Percentiles rank a stretch among this genome's conserved stretches.
Conservation (phyloP, 1,140 invertebrate species). For the Drosophila suzukii region DNA sequence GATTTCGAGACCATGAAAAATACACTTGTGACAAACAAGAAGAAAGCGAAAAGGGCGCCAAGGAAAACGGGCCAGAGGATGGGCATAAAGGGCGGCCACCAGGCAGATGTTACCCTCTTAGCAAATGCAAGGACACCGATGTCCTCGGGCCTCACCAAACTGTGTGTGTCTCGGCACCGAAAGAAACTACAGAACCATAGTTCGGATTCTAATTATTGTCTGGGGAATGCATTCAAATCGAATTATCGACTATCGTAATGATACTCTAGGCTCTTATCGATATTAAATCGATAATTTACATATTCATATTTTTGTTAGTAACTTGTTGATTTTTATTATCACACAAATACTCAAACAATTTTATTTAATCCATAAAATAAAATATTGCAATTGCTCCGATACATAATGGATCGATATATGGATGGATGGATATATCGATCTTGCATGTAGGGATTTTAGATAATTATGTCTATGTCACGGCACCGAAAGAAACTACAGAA, state of each 20-base stretch:
- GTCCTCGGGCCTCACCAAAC: slow-evolving; percentile 22
- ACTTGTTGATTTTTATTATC: too few species aligned
- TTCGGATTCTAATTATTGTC: not conserved
- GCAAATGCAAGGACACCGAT: slow-evolving; percentile 41
- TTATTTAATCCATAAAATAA: too few species aligned
- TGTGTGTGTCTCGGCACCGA: slow-evolving; percentile 10
- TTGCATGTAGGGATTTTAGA: too few species aligned
- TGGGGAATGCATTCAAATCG: not conserved
- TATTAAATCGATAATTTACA: too few species aligned
- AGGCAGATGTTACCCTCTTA: slow-evolving; percentile 46
- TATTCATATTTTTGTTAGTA: too few species aligned
- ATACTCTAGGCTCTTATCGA: too few species aligned
- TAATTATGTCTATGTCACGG: slow-evolving; percentile 1
- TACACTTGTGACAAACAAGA: slow-evolving; percentile 19
- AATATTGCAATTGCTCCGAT: too few species aligned
- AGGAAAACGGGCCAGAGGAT: slow-evolving; percentile 1
- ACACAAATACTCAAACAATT: too few species aligned
- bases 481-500: slow-evolving; percentile 10
- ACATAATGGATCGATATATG: too few species aligned
- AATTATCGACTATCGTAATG: not conserved
- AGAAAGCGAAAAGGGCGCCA: slow-evolving; percentile 25
- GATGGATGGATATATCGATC: too few species aligned
- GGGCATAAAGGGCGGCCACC: slow-evolving; percentile 16
- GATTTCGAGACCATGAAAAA: slow-evolving; percentile 29
- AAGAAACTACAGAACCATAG: not conserved